Percentiles rank a stretch among this genome's conserved stretches.
These are phyloP conservation scores for Eledona agricola DNA, from an alignment of 2,888 invertebrate genomes.

Conservation along the genomic window DNA sequence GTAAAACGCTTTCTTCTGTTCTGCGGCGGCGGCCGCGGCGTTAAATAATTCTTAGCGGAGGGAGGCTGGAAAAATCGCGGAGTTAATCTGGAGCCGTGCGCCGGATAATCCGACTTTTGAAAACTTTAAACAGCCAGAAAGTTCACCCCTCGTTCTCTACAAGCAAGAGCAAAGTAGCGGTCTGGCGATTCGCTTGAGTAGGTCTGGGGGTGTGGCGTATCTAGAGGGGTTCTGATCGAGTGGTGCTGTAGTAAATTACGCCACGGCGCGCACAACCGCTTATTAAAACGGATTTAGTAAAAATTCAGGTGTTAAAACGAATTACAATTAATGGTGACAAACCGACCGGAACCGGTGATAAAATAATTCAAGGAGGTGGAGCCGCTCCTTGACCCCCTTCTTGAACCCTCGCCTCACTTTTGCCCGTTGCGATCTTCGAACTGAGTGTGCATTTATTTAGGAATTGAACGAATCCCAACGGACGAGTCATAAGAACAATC, in stretches of 20 bases:
- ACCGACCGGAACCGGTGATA: not conserved
- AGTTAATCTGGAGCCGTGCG: conserved; percentile 41
- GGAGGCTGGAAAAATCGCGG: conserved; percentile 1
- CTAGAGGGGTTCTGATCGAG: conserved; percentile 53
- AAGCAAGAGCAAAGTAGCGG: conserved; percentile 58
- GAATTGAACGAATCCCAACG: conserved; percentile 36
- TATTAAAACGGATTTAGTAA: conserved; percentile 22
- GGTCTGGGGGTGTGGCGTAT: conserved; percentile 53
- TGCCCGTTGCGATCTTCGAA: conserved; percentile 9
- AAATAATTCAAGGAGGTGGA: not conserved
- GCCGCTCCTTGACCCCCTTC: conserved; percentile 4
- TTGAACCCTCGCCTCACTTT: conserved; percentile 1
- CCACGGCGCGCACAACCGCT: conserved; percentile 14
- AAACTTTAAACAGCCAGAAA: conserved; percentile 53
- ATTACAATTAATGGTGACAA: conserved; percentile 11
- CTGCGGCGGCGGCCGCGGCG: conserved; percentile 10
- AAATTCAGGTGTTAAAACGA: conserved; percentile 21
- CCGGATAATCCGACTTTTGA: conserved; percentile 50
- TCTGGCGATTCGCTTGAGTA: conserved; percentile 61
- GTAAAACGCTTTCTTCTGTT: conserved; percentile 49
- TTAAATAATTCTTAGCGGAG: conserved; percentile 26
- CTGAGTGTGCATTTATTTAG: conserved; percentile 33
- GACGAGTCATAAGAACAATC: conserved; percentile 45
- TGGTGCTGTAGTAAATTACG: conserved; percentile 49
- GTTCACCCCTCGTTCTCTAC: conserved; percentile 50